Base-by-base conservation (phyloP, 2,888 invertebrate species). In the Rotaria magnacalcarata region DNA sequence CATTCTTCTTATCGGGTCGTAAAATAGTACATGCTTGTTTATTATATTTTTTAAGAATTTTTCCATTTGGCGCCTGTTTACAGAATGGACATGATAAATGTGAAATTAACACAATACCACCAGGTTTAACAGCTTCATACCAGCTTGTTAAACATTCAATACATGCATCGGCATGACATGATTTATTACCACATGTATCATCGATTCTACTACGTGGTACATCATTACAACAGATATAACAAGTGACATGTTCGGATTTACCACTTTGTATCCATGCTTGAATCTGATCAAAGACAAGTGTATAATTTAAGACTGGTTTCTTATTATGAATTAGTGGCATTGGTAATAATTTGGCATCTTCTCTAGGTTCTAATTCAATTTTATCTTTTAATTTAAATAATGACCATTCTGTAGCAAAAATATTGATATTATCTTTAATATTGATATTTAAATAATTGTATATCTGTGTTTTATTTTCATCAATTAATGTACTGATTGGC, bases 361-460 rank as follows among this genome's bases (percentile, higher is more conserved):
- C 52, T 52, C 4, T 52, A 52, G 8, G 0, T 16, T 52, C 16
- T 52, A 52, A 52, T 14, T 52, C 52, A 0, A 60, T n/a, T 60
- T 60, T 60, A 60, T 60, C 60, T n/a, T 60, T 60, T 60, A 60
- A 60, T 60, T 60, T 60, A 60, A 60, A 60, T n/a, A 60, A n/a
- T 60, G 60, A 60, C 60, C 60, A 60, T 60, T 60, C 60, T n/a
- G 60, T n/a, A 24, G 60, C 19, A 60, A 60, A 60, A 60, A 60
- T 7, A 60, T 60, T 14, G 11, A 52, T 52, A 52, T 52, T 2
- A 16, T 52, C 52, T 16, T 52, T 52, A 52, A 52, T 52, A 0
- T 52, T 52, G 14, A 52, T 52, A 11, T 52, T 52, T 52, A 52
- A 52, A 52, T 52, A 52, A 16, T 52, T 14, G 16, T 11, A 52